Percentiles rank a stretch among this genome's conserved stretches.
Evolutionary conservation across 1,140 invertebrate species (phyloP).

Genomic region (Procambarus virginalis): DNA sequence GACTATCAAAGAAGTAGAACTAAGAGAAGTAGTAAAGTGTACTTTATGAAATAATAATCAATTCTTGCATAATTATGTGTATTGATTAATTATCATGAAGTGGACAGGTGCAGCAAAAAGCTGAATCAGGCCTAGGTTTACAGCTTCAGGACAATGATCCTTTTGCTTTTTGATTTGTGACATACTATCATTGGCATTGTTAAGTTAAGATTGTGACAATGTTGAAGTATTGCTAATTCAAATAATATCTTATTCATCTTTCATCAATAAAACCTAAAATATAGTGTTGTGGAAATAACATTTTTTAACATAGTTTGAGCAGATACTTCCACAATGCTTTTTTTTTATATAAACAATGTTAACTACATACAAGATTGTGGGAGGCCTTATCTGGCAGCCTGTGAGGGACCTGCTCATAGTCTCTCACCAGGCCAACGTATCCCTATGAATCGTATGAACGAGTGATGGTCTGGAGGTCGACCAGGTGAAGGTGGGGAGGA

Average conservation of each 20-base stretch:
- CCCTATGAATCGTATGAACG: constrained; percentile 75
- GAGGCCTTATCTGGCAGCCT: constrained; percentile 41
- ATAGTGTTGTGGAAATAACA: constrained; percentile 10
- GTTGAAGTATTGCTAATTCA: constrained; percentile 4
- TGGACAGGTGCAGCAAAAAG: constrained; percentile 13
- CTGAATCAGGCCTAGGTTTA: not conserved
- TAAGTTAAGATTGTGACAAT: constrained; percentile 29
- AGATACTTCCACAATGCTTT: constrained; percentile 29
- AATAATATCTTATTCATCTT: constrained; percentile 22
- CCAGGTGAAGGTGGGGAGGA: constrained; percentile 85
- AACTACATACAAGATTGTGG: constrained; percentile 31
- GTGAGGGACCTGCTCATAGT: constrained; percentile 59
- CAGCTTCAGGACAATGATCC: constrained; percentile 12
- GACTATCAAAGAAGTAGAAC: constrained; percentile 35
- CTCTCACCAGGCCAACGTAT: constrained; percentile 62
- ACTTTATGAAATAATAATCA: constrained; percentile 23
- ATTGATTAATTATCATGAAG: constrained; percentile 56
- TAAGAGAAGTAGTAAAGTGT: constrained; percentile 6
- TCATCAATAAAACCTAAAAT: constrained; percentile 22
- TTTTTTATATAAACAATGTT: not conserved
- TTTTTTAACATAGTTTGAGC: constrained; percentile 37
- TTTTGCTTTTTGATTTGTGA: constrained; percentile 63
- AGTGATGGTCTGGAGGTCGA: constrained; percentile 78
- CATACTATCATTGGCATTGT: constrained; percentile 21
- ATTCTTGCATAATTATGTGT: constrained; percentile 32